phyloP scores from a whole-genome alignment of 2,888 invertebrate genomes.

The Pristionchus entomophagus region DNA sequence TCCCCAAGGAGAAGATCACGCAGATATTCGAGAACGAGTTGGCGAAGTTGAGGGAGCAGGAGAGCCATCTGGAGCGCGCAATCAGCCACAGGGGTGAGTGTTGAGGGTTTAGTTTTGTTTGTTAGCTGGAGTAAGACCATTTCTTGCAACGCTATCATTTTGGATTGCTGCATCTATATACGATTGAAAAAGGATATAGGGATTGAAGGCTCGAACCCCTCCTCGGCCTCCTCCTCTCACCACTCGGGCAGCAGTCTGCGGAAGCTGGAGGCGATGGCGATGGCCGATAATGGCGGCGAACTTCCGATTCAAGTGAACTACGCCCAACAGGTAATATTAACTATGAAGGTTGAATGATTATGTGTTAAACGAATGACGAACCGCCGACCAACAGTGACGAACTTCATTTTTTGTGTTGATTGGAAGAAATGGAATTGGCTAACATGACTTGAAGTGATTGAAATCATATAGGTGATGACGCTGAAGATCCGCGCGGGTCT shows the following conservation, averaged over 20 bases:
- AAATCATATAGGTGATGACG: conserved; percentile 51
- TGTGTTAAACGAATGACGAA: too few relatives aligned
- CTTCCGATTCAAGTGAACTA: conserved; percentile 45
- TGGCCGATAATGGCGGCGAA: conserved; percentile 15
- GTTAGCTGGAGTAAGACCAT: too few relatives aligned
- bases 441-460: background rate
- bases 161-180: too few relatives aligned
- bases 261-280: conserved; percentile 39
- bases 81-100: conserved; percentile 50
- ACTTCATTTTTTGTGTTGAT: too few relatives aligned
- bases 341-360: too few relatives aligned
- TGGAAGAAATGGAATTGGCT: too few relatives aligned
- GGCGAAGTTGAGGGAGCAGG: conserved; percentile 87
- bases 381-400: too few relatives aligned
- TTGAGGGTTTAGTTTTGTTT: too few relatives aligned
- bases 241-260: conserved; percentile 37
- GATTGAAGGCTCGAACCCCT: background rate
- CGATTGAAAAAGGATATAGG: background rate
- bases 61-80: conserved; percentile 58
- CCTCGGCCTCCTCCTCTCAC: background rate
- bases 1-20: conserved; percentile 95
- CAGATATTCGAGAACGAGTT: conserved; percentile 95
- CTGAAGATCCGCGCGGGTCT: conserved; percentile 81
- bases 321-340: conserved; percentile 40
- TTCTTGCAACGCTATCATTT: too few relatives aligned